Percentiles rank a stretch among this genome's conserved stretches.
These are phyloP conservation scores for Paramuricea clavata DNA, from an alignment of 92 coral and sea anemone genomes.

Conservation along the genomic window DNA sequence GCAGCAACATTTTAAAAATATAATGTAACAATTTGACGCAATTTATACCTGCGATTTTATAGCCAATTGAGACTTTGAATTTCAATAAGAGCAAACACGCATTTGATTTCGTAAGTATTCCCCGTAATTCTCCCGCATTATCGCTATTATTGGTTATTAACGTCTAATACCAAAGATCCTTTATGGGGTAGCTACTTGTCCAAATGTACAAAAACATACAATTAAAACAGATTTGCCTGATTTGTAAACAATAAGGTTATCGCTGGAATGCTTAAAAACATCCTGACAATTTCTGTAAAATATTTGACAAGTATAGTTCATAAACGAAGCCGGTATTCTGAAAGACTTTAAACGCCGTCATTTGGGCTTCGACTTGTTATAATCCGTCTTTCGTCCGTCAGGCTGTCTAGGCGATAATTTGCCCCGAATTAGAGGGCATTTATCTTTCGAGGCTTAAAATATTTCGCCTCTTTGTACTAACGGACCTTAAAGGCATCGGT, in stretches of 20 bases:
- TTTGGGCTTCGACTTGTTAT: background rate
- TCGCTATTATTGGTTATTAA: too few species aligned
- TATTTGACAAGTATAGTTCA: background rate
- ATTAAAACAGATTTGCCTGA: background rate
- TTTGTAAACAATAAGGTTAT: background rate
- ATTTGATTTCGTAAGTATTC: too few species aligned
- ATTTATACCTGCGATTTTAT: too few species aligned
- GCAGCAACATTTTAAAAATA: too few species aligned
- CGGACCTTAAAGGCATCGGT: background rate
- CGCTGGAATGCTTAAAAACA: background rate
- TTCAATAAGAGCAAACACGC: too few species aligned
- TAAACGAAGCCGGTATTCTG: background rate
- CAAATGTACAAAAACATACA: background rate
- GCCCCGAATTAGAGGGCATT: background rate
- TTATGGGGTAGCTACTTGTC: background rate
- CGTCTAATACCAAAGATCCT: too few species aligned
- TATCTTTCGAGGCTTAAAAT: background rate
- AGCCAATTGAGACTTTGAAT: too few species aligned
- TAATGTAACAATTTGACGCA: too few species aligned
- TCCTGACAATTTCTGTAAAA: background rate
- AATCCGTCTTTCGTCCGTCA: background rate
- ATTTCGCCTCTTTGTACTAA: background rate
- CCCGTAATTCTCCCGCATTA: too few species aligned
- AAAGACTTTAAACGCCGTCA: background rate
- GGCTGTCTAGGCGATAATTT: constrained; percentile 6